Conservation (phyloP, 2,888 invertebrate genomes). For the Coelopa pilipes region DNA sequence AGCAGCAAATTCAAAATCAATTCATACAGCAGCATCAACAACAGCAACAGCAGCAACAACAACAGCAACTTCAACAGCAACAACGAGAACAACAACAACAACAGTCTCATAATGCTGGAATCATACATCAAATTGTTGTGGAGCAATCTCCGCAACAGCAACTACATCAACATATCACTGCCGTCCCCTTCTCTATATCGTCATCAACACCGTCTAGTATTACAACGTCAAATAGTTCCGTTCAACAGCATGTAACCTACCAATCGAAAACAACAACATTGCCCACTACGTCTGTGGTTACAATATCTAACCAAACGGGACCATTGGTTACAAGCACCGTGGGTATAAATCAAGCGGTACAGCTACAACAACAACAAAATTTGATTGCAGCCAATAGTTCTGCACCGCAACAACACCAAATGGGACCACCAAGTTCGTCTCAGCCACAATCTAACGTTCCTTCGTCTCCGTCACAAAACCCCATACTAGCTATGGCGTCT, state of each 20-base stretch:
- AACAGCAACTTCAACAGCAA: constrained; percentile 63
- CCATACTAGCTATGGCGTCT: constrained; percentile 67
- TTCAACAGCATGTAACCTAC: constrained; percentile 56
- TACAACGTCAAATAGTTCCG: constrained; percentile 58
- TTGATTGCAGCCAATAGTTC: constrained; percentile 45
- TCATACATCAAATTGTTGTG: constrained; percentile 62
- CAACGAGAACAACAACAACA: constrained; percentile 67
- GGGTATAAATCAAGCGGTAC: constrained; percentile 49
- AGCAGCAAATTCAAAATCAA: constrained; percentile 59
- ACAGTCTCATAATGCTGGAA: constrained; percentile 68
- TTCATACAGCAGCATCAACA: constrained; percentile 54
- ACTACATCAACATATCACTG: constrained; percentile 56
- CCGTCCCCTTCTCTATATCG: constrained; percentile 61
- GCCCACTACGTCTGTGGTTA: constrained; percentile 62
- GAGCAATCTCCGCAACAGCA: constrained; percentile 56
- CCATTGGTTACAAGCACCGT: constrained; percentile 63
- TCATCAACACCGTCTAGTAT: constrained; percentile 59
- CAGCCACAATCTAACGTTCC: constrained; percentile 54
- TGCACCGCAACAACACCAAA: constrained; percentile 44
- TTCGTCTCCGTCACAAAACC: constrained; percentile 62
- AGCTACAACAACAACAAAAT: constrained; percentile 47
- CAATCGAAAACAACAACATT: constrained; percentile 55
- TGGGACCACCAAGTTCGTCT: constrained; percentile 35
- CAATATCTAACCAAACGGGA: constrained; percentile 60
- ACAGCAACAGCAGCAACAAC: constrained; percentile 53